Evolutionary conservation across 2,113 vertebrate genomes (phyloP).

Genomic region (Galeopterus variegatus): DNA sequence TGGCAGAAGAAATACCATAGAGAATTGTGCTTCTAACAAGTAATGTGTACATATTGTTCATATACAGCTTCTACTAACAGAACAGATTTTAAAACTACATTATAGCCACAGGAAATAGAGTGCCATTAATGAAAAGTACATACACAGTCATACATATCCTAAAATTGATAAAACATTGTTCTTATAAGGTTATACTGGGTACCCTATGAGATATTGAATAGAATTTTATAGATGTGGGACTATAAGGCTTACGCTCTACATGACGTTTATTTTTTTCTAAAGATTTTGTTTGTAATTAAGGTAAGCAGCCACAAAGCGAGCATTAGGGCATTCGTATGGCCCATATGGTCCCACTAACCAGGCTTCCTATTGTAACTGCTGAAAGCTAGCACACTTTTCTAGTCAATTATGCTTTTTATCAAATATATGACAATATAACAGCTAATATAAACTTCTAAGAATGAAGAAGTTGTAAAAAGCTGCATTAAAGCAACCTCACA

Average conservation of each 20-base stretch:
- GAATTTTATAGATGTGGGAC: slow-evolving; percentile 46
- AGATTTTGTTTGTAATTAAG: slow-evolving; percentile 61
- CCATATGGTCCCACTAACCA: slow-evolving; percentile 10
- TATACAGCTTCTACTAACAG: slow-evolving; percentile 63
- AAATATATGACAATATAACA: slow-evolving; percentile 39
- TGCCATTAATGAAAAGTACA: slow-evolving; percentile 68
- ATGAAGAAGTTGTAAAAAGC: slow-evolving; percentile 50
- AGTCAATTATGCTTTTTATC: slow-evolving; percentile 44
- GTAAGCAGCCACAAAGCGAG: slow-evolving; percentile 39
- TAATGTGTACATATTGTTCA: slow-evolving; percentile 69
- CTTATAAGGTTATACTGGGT: background rate
- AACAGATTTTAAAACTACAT: slow-evolving; percentile 66
- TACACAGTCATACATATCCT: slow-evolving; percentile 55
- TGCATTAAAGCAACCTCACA: background rate
- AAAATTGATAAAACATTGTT: slow-evolving; percentile 39
- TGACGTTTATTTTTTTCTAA: slow-evolving; percentile 46
- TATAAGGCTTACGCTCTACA: slow-evolving; percentile 2
- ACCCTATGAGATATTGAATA: background rate
- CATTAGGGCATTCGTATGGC: background rate
- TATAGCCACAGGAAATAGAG: slow-evolving; percentile 54
- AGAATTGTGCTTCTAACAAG: slow-evolving; percentile 68
- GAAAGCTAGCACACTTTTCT: background rate
- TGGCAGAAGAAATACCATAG: slow-evolving; percentile 65
- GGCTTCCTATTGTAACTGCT: background rate
- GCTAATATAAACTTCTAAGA: slow-evolving; percentile 44